phyloP scores from a whole-genome alignment of 2,888 invertebrate genomes.

The Athalia rosae region DNA sequence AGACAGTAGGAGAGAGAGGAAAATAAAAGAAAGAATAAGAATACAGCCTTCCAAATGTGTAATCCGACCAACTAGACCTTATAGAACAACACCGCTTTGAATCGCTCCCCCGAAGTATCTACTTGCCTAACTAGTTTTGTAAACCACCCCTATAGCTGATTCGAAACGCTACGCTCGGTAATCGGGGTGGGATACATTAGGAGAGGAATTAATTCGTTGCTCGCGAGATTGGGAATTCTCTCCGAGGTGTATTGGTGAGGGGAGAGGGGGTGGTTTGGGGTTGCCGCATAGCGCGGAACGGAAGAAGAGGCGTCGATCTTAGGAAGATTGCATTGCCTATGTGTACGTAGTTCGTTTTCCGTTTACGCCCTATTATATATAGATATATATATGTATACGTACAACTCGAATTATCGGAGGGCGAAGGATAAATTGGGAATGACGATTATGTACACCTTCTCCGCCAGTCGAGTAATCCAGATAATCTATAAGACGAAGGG shows the following conservation, averaged over 20 bases:
- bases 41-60: slow-evolving; percentile 18
- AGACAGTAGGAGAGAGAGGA: too few species aligned
- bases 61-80: slow-evolving; percentile 37
- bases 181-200: slow-evolving; percentile 61
- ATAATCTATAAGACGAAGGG: neutral
- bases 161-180: slow-evolving; percentile 54
- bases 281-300: neutral
- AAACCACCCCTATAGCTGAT: slow-evolving; percentile 49
- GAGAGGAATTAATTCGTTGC: slow-evolving; percentile 66
- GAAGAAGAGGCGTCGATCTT: slow-evolving; percentile 20
- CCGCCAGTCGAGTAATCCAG: too few species aligned
- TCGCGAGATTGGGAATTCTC: slow-evolving; percentile 57
- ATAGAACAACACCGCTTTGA: neutral
- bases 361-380: neutral
- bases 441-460: too few species aligned
- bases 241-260: slow-evolving; percentile 19
- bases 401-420: neutral
- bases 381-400: neutral
- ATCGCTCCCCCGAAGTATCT: slow-evolving; percentile 50
- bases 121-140: slow-evolving; percentile 71
- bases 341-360: neutral
- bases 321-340: slow-evolving; percentile 3
- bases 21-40: too few species aligned
- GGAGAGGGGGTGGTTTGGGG: neutral
- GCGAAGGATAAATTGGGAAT: too few species aligned